A percentile compares a stretch with the other conserved stretches of the same genome.
Conservation (phyloP, 1,140 invertebrate genomes). For the Luehdorfia chinensis region DNA sequence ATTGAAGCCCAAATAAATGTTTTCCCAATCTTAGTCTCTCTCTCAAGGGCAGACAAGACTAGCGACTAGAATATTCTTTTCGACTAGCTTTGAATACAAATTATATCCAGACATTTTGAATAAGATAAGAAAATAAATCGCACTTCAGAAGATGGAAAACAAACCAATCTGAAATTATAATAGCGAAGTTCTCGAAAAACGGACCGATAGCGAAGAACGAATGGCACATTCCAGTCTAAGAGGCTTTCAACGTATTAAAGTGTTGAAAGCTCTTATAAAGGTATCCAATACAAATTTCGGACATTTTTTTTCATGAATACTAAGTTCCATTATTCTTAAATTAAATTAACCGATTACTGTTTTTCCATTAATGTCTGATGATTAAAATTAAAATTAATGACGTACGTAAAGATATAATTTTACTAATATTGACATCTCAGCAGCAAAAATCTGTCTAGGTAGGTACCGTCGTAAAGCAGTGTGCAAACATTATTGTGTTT, state of each 20-base stretch:
- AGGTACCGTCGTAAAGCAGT: too few species aligned
- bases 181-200: background rate
- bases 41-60: conserved; percentile 11
- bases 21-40: background rate
- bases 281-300: background rate
- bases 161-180: conserved; percentile 22
- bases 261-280: conserved; percentile 4
- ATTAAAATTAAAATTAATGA: too few species aligned
- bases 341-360: too few species aligned
- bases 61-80: conserved; percentile 7
- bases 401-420: too few species aligned
- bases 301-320: too few species aligned
- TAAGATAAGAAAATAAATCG: conserved; percentile 13
- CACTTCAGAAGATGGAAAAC: conserved; percentile 18
- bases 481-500: too few species aligned
- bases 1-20: conserved; percentile 6
- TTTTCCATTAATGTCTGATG: too few species aligned
- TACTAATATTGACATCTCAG: too few species aligned
- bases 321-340: too few species aligned
- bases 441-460: too few species aligned
- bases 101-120: conserved; percentile 16
- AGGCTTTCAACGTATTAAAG: conserved; percentile 7
- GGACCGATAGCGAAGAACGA: background rate
- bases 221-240: conserved; percentile 8
- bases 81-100: conserved; percentile 14